These are phyloP conservation scores for Stegophylla sp. DNA, from an alignment of 2,888 invertebrate genomes.

Conservation along the genomic window DNA sequence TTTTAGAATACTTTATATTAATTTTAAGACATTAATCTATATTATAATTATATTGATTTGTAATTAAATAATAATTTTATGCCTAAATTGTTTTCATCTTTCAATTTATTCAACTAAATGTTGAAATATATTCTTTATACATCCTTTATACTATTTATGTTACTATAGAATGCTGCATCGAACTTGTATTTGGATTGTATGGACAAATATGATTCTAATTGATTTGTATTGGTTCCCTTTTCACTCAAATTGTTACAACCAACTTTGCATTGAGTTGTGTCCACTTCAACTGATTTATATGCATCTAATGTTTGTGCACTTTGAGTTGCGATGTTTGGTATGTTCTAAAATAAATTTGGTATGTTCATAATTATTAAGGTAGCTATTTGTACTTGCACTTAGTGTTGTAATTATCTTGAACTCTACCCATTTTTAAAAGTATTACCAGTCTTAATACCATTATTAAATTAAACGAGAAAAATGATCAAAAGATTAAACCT, in stretches of 20 bases:
- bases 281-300: constrained; percentile 22
- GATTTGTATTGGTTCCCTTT: constrained; percentile 22
- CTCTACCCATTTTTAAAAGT: not conserved
- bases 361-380: not conserved
- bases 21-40: constrained; percentile 55
- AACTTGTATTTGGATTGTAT: not conserved
- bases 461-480: not conserved
- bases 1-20: constrained; percentile 51
- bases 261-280: constrained; percentile 6
- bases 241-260: constrained; percentile 15
- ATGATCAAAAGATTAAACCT: not conserved
- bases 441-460: not conserved
- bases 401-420: not conserved
- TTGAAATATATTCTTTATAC: not conserved
- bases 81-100: constrained; percentile 20
- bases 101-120: constrained; percentile 2
- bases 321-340: not conserved
- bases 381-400: constrained; percentile 13
- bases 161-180: not conserved
- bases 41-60: constrained; percentile 41
- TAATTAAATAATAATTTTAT: constrained; percentile 42
- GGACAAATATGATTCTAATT: not conserved
- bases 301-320: constrained; percentile 10
- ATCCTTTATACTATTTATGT: not conserved
- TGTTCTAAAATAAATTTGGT: not conserved